Evolutionary conservation across 2,797 vertebrate genomes (phyloP), one percentile per base, ranked within the genome.

Genomic region (Anomalospiza imberbis): DNA sequence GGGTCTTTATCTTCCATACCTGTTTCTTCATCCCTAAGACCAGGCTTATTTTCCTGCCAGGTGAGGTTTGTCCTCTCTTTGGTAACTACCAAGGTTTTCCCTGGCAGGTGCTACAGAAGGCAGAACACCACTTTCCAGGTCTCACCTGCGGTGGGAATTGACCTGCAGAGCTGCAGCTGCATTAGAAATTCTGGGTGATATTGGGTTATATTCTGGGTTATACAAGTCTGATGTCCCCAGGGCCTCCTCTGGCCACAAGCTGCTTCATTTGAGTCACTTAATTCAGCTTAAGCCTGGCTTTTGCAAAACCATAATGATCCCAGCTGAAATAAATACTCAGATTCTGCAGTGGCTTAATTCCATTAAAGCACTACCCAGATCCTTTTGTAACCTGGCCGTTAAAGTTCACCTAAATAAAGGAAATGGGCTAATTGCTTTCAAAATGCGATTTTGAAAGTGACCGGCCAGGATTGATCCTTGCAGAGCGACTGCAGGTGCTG

Each of bases 211-310:
- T 76, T 83, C 72, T 63, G 65, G 57, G 53, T 91, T 88, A 76
- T 4, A 53, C 68, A 94, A 91, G 51, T 50, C 67, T 82, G 50
- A 53, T 54, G 21, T 80, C 92, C 82, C 88, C 77, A n/a, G 48
- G 57, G 89, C 91, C 78, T 94, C 32, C 5, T 89, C 78, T 82
- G 29, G 44, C 75, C 51, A 45, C 91, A 85, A n/a, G 70, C 85
- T 92, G 87, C 91, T 92, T 83, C 85, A 80, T 77, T 93, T 83
- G 72, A 77, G 81, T 92, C 82, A 74, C 76, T 92, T 92, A 85
- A 85, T 86, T 87, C 94, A 92, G 92, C 79, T 91, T 91, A 94
- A 92, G 72, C 60, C 54, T 63, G 74, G 78, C 66, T 89, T 96
- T 87, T 89, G 67, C 87, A 76, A 93, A 93, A 85, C 57, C 75